phyloP scores from a whole-genome alignment of 1,140 invertebrate species.

The Lepidurus couesii region DNA sequence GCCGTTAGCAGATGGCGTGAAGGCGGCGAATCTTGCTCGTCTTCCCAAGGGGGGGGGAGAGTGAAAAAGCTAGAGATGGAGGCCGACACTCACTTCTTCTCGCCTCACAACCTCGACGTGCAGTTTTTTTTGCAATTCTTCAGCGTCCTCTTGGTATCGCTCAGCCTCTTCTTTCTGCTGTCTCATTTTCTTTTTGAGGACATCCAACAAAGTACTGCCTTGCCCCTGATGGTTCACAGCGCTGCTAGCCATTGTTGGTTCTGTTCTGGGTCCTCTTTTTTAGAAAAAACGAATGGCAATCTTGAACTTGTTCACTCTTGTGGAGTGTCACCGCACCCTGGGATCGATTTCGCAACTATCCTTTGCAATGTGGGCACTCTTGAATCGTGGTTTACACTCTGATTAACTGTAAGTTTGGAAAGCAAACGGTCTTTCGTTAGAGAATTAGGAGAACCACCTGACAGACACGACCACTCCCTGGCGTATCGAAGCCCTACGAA shows the following conservation, averaged over 20 bases:
- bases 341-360: too few relatives aligned
- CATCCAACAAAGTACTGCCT: conserved; percentile 82
- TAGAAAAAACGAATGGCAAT: too few relatives aligned
- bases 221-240: conserved; percentile 42
- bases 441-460: neutral
- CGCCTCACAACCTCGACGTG: conserved; percentile 83
- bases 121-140: conserved; percentile 76
- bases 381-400: neutral
- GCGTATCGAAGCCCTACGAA: neutral
- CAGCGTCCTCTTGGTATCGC: conserved; percentile 91
- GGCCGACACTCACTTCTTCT: conserved; percentile 76
- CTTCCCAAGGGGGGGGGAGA: neutral
- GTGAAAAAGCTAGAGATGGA: conserved; percentile 12
- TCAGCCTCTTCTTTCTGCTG: conserved; percentile 97
- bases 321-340: neutral
- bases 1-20: neutral
- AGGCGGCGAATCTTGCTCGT: neutral
- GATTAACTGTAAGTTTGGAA: neutral
- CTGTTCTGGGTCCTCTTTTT: neutral
- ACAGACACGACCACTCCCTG: conserved; percentile 20
- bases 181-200: conserved; percentile 98
- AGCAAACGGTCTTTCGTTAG: neutral
- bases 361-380: too few relatives aligned
- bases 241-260: conserved; percentile 12
- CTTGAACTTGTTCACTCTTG: neutral